phyloP scores from a whole-genome alignment of 1,140 invertebrate genomes.

The Cydia splendana region DNA sequence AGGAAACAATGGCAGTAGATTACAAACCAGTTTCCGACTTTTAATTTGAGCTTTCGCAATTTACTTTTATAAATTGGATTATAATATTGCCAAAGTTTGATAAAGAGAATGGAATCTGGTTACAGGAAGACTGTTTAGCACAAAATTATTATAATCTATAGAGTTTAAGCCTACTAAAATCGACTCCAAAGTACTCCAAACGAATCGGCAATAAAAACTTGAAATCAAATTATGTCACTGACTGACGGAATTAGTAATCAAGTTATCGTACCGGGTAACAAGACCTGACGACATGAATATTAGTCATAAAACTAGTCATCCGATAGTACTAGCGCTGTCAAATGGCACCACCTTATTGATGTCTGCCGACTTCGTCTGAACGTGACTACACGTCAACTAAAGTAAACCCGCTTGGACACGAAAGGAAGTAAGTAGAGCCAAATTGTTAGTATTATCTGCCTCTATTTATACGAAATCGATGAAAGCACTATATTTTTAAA shows the following conservation, averaged over 20 bases:
- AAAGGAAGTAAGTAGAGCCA: neutral
- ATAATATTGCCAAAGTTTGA: too few relatives aligned
- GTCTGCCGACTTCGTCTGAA: neutral
- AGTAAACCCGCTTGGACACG: neutral
- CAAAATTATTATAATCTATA: too few relatives aligned
- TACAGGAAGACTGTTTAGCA: too few relatives aligned
- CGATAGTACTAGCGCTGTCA: conserved; percentile 3
- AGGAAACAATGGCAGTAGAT: too few relatives aligned
- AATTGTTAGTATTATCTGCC: neutral
- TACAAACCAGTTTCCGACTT: too few relatives aligned
- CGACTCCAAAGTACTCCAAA: too few relatives aligned
- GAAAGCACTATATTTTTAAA: neutral
- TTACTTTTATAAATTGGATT: too few relatives aligned
- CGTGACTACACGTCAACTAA: conserved; percentile 9
- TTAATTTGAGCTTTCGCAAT: too few relatives aligned
- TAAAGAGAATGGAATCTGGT: too few relatives aligned
- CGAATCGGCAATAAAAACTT: too few relatives aligned
- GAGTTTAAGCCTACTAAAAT: too few relatives aligned
- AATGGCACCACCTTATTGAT: conserved; percentile 27
- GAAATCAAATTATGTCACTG: neutral
- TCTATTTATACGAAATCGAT: neutral
- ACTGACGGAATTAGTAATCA: neutral
- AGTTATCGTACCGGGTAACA: neutral
- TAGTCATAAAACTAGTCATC: neutral
- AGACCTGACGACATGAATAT: neutral